These are phyloP conservation scores for Phymastichus coffea DNA, from an alignment of 1,140 invertebrate genomes.

Conservation along the genomic window DNA sequence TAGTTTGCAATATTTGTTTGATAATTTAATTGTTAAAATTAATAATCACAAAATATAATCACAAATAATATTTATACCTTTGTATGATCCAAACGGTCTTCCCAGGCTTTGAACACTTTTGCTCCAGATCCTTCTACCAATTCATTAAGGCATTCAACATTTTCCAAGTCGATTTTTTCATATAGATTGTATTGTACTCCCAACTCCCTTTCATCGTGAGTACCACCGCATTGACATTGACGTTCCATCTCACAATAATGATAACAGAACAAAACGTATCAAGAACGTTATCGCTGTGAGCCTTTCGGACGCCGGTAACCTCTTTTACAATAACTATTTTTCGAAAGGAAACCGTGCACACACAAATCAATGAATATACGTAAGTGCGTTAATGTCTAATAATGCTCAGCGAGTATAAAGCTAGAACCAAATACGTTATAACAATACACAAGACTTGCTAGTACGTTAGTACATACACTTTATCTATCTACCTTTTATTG, in stretches of 20 bases:
- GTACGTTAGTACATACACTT: no score
- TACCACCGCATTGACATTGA: conserved; percentile 38
- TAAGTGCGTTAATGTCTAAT: no score
- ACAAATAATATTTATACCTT: conserved; percentile 59
- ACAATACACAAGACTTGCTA: no score
- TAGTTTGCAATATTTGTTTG: no score
- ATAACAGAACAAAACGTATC: neutral
- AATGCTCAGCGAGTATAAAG: no score
- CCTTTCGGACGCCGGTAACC: conserved; percentile 3
- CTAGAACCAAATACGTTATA: no score
- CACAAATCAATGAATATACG: no score
- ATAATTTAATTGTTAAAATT: no score
- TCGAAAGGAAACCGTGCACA: no score
- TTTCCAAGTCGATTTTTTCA: conserved; percentile 86
- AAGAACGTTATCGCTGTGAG: no score
- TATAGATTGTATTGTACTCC: conserved; percentile 86
- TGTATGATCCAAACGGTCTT: conserved; percentile 74
- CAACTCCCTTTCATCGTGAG: conserved; percentile 60
- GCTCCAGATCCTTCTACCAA: conserved; percentile 79
- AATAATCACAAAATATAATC: conserved; percentile 22
- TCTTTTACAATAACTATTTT: neutral
- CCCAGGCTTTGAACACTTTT: conserved; percentile 90
- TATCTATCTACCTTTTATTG: no score
- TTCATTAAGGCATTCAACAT: conserved; percentile 91
- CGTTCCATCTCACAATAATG: conserved; percentile 33